Evolutionary conservation across 2,888 invertebrate species (phyloP), one percentile per base, ranked within the genome.

Genomic region (Pegoplata infirma): DNA sequence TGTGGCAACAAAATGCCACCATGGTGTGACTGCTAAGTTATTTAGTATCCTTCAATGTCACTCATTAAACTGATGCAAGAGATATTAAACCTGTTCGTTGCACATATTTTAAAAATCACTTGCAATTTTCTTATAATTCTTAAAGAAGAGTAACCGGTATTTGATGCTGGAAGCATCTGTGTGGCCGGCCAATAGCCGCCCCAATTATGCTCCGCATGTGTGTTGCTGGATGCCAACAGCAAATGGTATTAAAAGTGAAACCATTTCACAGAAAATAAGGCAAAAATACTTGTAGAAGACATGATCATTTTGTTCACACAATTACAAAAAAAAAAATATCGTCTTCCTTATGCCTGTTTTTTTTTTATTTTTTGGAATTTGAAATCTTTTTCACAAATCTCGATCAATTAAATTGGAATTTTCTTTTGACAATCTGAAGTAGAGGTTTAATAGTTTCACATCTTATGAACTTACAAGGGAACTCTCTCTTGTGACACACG

Each of bases 221-320:
- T 51, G 44, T 67, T 21, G n/a, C n/a, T n/a, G 59, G 17, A 59
- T 67, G 76, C 72, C 71, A 73, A 64, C 75, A 77, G 82, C 80
- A 84, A 84, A n/a, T 82, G 74, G 77, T 83, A 81, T 82, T n/a
- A 84, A 84, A 84, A 85, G 84, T 77, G 81, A 80, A 83, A 77
- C 82, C 82, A 83, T 78, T 82, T 78, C 72, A 81, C 78, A 61
- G 80, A 63, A 75, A 73, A 82, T 77, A 73, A 19, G 44, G 56
- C 81, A 81, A 84, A 82, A 85, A 81, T 56, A 74, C 61, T 63
- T 81, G 82, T 77, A 76, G 71, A 61, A 61, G 79, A 81, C 81
- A 82, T 85, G 80, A 73, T 59, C 7, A 64, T 28, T 44, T 49
- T 16, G 14, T 19, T n/a, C n/a, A n/a, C n/a, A n/a, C n/a, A n/a